Base-by-base conservation (phyloP, 2,113 vertebrate genomes). In the Aphyosemion australe region DNA sequence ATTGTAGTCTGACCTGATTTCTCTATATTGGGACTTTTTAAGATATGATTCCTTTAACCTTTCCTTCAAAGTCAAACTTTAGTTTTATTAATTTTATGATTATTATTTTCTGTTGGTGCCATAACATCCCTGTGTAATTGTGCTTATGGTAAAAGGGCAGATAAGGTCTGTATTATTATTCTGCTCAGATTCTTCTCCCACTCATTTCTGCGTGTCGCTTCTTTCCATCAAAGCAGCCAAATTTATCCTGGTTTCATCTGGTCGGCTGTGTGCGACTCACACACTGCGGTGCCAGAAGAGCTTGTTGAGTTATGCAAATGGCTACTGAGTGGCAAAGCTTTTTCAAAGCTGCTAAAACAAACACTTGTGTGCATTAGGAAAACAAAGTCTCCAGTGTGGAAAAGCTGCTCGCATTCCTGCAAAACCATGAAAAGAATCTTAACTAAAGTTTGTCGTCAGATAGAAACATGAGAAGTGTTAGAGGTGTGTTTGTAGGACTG, bases 241-340 rank as follows among this genome's bases (percentile, higher is more conserved):
- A 66, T 66, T 32, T 62, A 49, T 75, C 82, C 78, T 59, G 1
- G 43, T 72, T 69, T 75, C 74, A 80, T 72, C 70, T 32, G 21
- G 55, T 34, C 62, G 63, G 61, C 58, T 55, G n/a, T 8, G 43
- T 64, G 16, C 63, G 32, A 61, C 55, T 69, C 39, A 64, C 50
- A 37, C 15, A 2, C 54, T 26, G 57, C 20, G 7, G 15, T 48
- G 69, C 63, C 63, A 78, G 51, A 16, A 62, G 66, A 61, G 77
- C 74, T 51, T 21, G 49, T 60, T 74, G 65, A 74, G 57, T 71
- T 72, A 69, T 80, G 67, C 67, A 78, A 84, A 75, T 72, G 19
- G 11, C 0, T 19, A n/a, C 58, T 57, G 41, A 75, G 49, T 15
- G 1, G 50, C 16, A 47, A 21, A 72, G 56, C 70, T 61, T 47